Evolutionary conservation across 1,140 invertebrate genomes (phyloP), one percentile per base, ranked within the genome.

Genomic region (Oedothorax gibbosus): DNA sequence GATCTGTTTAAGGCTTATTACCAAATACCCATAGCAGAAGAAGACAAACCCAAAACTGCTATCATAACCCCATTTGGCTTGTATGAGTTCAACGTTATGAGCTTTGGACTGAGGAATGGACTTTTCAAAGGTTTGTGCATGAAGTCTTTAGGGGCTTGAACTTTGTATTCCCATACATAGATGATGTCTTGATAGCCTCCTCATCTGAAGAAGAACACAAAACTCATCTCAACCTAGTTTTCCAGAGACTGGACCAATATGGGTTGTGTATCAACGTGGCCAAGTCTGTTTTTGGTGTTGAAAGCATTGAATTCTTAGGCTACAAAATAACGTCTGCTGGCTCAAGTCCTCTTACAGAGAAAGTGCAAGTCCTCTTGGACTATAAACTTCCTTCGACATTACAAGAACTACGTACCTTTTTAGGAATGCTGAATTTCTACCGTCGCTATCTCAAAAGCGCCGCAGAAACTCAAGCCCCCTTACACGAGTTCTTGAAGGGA

Each of bases 351-450:
- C 9, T 82, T 14, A 0, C 60, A n/a, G 77, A 53, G 0, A 80
- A 83, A 35, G 66, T 86, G 21, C 8, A 82, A 83, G 20, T 64
- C 12, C 57, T 86, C 21, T 35, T 80, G 3, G 85, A 90, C 0
- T 88, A 90, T 0, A 87, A 88, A 15, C 72, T 64, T 57, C 90
- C 90, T 0, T 72, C 9, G 57, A 87, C 90, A 81, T 71, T 88
- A 20, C 87, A 88, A 10, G 85, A 90, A 84, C 60, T 91, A 8
- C 85, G 88, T 62, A 72, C 87, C 2, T 90, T 90, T 86, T 14
- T 90, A 11, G 90, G 89, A 4, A 85, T 90, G 53, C 72, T 90
- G 5, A 90, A 90, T 85, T 90, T 89, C 86, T 91, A 91, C 86
- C 87, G 86, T 9, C 88, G 86, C 84, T 91, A 90, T 85, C 75